Conservation (phyloP, 2,797 vertebrate genomes). For the Sebastes flavidus region DNA sequence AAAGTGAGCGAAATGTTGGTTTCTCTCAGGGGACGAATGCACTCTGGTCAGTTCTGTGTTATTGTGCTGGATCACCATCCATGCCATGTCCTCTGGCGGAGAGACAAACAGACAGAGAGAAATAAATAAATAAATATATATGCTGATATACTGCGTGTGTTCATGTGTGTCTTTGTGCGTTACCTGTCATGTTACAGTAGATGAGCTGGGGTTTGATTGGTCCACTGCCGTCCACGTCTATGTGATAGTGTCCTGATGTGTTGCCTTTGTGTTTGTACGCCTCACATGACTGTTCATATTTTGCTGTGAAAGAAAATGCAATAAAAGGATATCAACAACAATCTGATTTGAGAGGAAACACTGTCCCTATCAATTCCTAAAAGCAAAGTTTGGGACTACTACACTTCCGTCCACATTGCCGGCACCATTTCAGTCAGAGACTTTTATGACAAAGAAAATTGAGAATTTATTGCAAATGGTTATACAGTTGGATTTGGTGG, state of each 20-base stretch:
- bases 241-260: constrained; percentile 88
- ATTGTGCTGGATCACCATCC: constrained; percentile 93
- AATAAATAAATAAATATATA: not conserved
- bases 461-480: not conserved
- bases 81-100: constrained; percentile 84
- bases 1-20: constrained; percentile 83
- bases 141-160: not conserved
- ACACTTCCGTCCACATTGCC: not conserved
- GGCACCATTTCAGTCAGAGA: not conserved
- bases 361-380: not conserved
- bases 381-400: not conserved
- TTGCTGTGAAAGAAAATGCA: constrained; percentile 78
- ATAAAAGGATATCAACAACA: not conserved
- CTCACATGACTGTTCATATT: constrained; percentile 94
- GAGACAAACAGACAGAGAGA: not conserved
- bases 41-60: constrained; percentile 90
- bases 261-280: constrained; percentile 95
- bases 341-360: not conserved
- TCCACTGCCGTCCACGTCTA: constrained; percentile 95
- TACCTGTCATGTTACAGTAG: constrained; percentile 98
- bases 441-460: not conserved
- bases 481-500: not conserved
- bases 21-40: constrained; percentile 78
- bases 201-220: constrained; percentile 90
- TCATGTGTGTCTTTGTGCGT: not conserved